phyloP scores from a whole-genome alignment of 2,888 invertebrate species.

The Leptinotarsa rubiginosa region DNA sequence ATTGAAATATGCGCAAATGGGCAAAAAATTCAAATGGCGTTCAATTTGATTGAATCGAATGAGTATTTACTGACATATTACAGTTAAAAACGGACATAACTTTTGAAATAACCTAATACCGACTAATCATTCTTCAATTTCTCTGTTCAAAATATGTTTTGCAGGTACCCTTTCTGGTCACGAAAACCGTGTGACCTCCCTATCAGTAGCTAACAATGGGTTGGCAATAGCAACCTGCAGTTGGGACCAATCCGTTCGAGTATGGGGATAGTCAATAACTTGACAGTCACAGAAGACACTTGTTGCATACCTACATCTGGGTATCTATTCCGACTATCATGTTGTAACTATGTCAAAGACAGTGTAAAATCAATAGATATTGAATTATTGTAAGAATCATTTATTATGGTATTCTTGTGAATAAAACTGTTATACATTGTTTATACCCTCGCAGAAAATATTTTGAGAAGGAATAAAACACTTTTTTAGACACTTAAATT shows the following conservation, averaged over 20 bases:
- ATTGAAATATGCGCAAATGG: too few relatives aligned
- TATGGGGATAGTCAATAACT: slow-evolving; percentile 79
- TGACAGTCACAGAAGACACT: not conserved
- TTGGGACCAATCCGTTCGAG: slow-evolving; percentile 89
- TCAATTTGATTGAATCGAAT: too few relatives aligned
- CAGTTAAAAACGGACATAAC: too few relatives aligned
- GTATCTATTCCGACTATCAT: not conserved
- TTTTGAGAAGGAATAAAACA: not conserved
- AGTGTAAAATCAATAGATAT: not conserved
- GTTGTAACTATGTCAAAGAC: not conserved
- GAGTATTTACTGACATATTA: too few relatives aligned
- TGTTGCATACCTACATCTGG: not conserved
- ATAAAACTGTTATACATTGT: not conserved
- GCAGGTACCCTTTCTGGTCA: slow-evolving; percentile 82
- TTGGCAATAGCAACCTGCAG: slow-evolving; percentile 90
- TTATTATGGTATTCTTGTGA: not conserved
- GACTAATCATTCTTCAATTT: too few relatives aligned
- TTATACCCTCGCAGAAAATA: not conserved
- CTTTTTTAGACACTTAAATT: too few relatives aligned
- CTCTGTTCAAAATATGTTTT: slow-evolving; percentile 45
- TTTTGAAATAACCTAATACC: too few relatives aligned
- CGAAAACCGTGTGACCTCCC: slow-evolving; percentile 89
- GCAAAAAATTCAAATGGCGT: too few relatives aligned
- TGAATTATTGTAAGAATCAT: not conserved
- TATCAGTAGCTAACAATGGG: slow-evolving; percentile 85